Percentiles rank a stretch among this genome's conserved stretches.
Evolutionary conservation across 2,888 invertebrate species (phyloP).

Genomic region (Agrotis exclamationis): DNA sequence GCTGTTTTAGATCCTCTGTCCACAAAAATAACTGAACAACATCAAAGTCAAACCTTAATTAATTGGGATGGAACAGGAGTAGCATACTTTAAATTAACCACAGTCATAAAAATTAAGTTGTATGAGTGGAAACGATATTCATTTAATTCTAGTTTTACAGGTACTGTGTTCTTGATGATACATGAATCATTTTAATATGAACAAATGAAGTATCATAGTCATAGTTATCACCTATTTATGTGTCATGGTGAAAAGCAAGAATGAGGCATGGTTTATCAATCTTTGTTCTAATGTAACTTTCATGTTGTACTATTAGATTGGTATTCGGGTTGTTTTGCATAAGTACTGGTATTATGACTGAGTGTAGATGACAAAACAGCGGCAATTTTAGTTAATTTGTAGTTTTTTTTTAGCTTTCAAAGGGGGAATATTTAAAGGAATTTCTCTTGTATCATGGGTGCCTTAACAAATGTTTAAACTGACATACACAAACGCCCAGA

Average conservation of each 20-base stretch:
- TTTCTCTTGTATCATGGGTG: too few relatives aligned
- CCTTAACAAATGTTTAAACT: too few relatives aligned
- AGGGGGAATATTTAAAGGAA: too few relatives aligned
- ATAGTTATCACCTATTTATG: not conserved
- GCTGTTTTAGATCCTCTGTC: too few relatives aligned
- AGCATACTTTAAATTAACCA: not conserved
- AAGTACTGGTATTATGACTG: too few relatives aligned
- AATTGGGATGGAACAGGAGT: not conserved
- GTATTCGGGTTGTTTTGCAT: not conserved
- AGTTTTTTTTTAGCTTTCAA: too few relatives aligned
- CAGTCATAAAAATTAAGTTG: constrained; percentile 1
- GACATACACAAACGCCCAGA: too few relatives aligned
- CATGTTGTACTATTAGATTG: not conserved
- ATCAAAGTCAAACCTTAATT: not conserved
- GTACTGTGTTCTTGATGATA: constrained; percentile 2
- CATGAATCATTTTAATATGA: constrained; percentile 38
- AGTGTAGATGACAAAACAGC: too few relatives aligned
- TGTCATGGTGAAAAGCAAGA: constrained; percentile 25
- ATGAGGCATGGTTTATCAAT: not conserved
- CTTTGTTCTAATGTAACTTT: not conserved
- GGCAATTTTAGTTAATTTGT: too few relatives aligned
- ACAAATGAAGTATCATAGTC: constrained; percentile 6
- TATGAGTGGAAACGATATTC: not conserved
- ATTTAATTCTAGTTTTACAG: constrained; percentile 5
- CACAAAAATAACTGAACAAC: too few relatives aligned